Percentiles rank a stretch among this genome's conserved stretches.
Conservation (phyloP, 1,140 invertebrate genomes). For the Cyphomyrmex costatus region DNA sequence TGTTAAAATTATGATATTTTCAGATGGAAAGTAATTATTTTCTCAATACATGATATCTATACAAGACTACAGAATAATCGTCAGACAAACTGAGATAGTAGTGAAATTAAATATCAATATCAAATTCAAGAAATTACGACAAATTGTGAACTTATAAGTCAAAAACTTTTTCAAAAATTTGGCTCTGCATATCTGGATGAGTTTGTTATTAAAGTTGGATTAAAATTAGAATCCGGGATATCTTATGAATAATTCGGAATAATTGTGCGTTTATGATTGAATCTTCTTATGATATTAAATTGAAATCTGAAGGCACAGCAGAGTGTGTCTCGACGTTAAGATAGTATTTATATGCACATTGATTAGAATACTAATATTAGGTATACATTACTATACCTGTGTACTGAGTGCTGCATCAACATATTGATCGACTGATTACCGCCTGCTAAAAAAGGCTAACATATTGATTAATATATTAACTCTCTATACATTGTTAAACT, state of each 20-base stretch:
- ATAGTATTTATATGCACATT: background rate
- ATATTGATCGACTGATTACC: too few species aligned
- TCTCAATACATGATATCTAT: background rate
- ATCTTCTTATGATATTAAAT: background rate
- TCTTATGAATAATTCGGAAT: slow-evolving; percentile 13
- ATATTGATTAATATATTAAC: too few species aligned
- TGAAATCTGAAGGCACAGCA: background rate
- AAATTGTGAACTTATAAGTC: background rate
- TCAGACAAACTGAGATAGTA: background rate
- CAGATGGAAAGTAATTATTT: background rate
- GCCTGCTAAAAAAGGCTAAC: too few species aligned
- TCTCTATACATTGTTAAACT: background rate
- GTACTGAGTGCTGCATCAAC: too few species aligned
- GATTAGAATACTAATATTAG: background rate
- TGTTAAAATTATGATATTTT: background rate
- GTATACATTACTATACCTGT: background rate
- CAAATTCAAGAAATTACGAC: background rate
- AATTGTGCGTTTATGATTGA: background rate
- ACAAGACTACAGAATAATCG: background rate
- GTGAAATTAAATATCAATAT: slow-evolving; percentile 18
- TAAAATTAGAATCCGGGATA: background rate
- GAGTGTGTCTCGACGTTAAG: too few species aligned
- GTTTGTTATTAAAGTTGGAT: background rate
- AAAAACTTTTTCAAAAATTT: background rate
- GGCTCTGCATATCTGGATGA: background rate